Evolutionary conservation across 2,888 invertebrate genomes (phyloP), one percentile per base, ranked within the genome.

Genomic region (Alloplasta piceator): DNA sequence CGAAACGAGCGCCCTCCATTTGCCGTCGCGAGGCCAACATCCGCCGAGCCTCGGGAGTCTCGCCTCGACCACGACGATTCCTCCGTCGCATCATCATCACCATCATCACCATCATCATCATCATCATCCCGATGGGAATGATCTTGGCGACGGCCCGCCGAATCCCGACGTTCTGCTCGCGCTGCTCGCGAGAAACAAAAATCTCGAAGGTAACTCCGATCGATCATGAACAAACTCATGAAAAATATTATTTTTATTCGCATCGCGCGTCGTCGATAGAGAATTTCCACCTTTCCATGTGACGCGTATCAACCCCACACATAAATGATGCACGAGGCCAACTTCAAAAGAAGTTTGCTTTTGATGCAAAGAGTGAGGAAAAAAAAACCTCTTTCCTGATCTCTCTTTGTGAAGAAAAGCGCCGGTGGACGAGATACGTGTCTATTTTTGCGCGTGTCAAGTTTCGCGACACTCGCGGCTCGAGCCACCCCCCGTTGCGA

Each of bases 131-230:
- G 80, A 84, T 26, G 82, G 77, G 77, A 14, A 26, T 26, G 89
- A 89, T 12, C 74, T 88, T 10, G 84, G 86, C 73, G 91, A 91
- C 84, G 93, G 94, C 86, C 93, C 95, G 88, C 96, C 96, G 80
- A 96, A 96, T 91, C 96, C 97, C 26, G 97, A 98, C 90, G 96
- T 98, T 85, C 94, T 98, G 72, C 94, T 97, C 63, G 97, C 97
- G 9, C 94, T 98, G 75, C 94, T 98, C 81, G 96, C 97, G 50
- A 95, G 97, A 91, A 98, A 98, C 93, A 97, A 97, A 93, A 96
- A 96, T 80, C 94, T 98, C 61, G 97, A 97, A 97, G 97, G 98
- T 98, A 94, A 94, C 26, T 26, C 3, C 26, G 3, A 26, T 26
- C 26, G 26, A 26, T 26, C 26, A 26, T 26, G 3, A 26, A 26